These are phyloP conservation scores for Heteractis magnifica DNA, from an alignment of 92 coral and sea anemone genomes.

Conservation along the genomic window DNA sequence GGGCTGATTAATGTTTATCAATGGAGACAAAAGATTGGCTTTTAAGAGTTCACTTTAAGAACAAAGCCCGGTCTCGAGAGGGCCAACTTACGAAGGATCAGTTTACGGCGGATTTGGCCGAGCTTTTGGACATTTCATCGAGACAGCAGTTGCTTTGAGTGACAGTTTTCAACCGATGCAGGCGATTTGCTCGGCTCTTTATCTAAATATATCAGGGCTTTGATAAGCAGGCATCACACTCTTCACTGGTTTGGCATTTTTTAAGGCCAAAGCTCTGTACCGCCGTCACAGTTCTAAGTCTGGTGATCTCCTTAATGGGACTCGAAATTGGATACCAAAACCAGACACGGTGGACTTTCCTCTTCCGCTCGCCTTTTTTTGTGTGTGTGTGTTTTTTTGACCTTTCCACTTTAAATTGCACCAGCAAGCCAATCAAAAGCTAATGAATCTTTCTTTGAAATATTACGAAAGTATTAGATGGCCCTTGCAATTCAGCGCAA, in stretches of 20 bases:
- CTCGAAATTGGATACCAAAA: constrained; percentile 32
- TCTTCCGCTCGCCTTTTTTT: constrained; percentile 12
- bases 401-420: constrained; percentile 32
- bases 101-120: constrained; percentile 32
- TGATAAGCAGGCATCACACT: constrained; percentile 32
- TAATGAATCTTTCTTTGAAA: constrained; percentile 26
- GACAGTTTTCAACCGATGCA: constrained; percentile 23
- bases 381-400: constrained; percentile 5
- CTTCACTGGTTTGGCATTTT: constrained; percentile 15
- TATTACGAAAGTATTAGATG: constrained; percentile 37
- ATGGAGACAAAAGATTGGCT: constrained; percentile 64
- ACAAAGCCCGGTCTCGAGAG: constrained; percentile 39
- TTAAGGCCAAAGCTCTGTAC: not conserved
- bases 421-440: constrained; percentile 22
- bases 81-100: constrained; percentile 46
- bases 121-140: constrained; percentile 29
- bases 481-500: constrained; percentile 22
- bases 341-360: constrained; percentile 20
- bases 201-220: constrained; percentile 26
- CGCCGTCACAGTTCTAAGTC: constrained; percentile 19
- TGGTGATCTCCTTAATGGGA: constrained; percentile 6
- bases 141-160: constrained; percentile 6
- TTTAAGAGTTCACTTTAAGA: constrained; percentile 52
- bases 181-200: constrained; percentile 20
- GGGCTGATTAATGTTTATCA: constrained; percentile 63